phyloP scores from a whole-genome alignment of 2,797 vertebrate genomes.

The Siniperca scherzeri region DNA sequence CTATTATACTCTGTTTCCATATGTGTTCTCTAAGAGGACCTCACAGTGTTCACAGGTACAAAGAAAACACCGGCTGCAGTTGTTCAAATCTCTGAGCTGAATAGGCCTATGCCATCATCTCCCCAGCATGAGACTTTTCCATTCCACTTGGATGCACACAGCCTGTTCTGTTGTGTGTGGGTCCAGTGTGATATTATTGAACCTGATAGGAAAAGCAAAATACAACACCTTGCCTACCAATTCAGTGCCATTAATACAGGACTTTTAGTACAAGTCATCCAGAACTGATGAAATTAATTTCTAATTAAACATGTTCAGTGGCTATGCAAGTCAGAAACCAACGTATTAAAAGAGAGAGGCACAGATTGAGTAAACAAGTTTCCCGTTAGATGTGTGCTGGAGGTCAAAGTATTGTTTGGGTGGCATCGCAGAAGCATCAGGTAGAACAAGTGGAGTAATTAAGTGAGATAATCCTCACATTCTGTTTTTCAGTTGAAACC shows the following conservation, averaged over 20 bases:
- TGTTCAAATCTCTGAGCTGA: constrained; percentile 6
- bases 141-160: background rate
- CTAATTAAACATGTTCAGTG: constrained; percentile 15
- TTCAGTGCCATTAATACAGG: background rate
- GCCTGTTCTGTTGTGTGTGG: background rate
- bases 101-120: constrained; percentile 1
- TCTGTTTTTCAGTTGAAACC: constrained; percentile 30
- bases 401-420: constrained; percentile 23
- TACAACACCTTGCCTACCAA: background rate
- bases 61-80: constrained; percentile 15
- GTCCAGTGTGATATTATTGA: background rate
- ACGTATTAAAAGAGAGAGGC: background rate
- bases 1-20: background rate
- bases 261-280: background rate
- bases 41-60: background rate
- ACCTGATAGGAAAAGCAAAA: background rate
- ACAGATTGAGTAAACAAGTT: background rate
- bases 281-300: constrained; percentile 24
- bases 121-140: constrained; percentile 23
- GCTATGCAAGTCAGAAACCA: background rate
- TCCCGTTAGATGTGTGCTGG: background rate
- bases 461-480: constrained; percentile 25
- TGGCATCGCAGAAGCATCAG: constrained; percentile 11
- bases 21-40: background rate
- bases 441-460: constrained; percentile 35